Percentiles rank a stretch among this genome's conserved stretches.
Evolutionary conservation across 1,140 invertebrate genomes (phyloP).

Genomic region (Aphaenogaster floridana): DNA sequence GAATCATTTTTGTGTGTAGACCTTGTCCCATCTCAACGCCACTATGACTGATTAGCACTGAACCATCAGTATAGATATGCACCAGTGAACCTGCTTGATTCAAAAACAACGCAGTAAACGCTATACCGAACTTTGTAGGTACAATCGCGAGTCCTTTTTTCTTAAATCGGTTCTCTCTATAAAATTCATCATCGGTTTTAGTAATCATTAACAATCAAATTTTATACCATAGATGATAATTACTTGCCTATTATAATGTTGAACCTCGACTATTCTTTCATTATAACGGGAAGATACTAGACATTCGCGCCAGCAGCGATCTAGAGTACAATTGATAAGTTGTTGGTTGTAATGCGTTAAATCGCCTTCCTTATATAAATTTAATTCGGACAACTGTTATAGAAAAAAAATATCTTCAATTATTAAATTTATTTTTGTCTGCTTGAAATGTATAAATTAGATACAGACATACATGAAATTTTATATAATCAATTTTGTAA

Average conservation of each 20-base stretch:
- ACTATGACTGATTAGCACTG: constrained; percentile 96
- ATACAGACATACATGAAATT: background rate
- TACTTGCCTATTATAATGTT: constrained; percentile 91
- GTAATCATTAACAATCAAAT: constrained; percentile 13
- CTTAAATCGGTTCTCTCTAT: constrained; percentile 92
- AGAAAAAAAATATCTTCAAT: constrained; percentile 38
- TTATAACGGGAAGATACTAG: constrained; percentile 90
- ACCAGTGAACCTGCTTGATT: constrained; percentile 97
- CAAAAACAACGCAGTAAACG: constrained; percentile 92
- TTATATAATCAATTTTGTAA: constrained; percentile 19
- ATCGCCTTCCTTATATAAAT: constrained; percentile 94
- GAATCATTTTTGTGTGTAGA: constrained; percentile 97
- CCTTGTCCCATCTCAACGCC: constrained; percentile 99
- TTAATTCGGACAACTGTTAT: constrained; percentile 89
- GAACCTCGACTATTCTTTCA: constrained; percentile 88
- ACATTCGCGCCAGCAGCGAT: constrained; percentile 95
- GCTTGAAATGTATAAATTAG: background rate
- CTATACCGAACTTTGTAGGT: constrained; percentile 97
- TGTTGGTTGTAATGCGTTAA: constrained; percentile 93
- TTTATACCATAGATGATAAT: background rate
- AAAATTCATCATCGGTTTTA: constrained; percentile 74
- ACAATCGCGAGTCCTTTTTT: constrained; percentile 95
- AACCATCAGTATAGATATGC: constrained; percentile 96
- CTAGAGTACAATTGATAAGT: constrained; percentile 92
- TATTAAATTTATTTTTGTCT: background rate